Evolutionary conservation across 2,797 vertebrate genomes (phyloP).

Genomic region (Pempheris klunzingeri): DNA sequence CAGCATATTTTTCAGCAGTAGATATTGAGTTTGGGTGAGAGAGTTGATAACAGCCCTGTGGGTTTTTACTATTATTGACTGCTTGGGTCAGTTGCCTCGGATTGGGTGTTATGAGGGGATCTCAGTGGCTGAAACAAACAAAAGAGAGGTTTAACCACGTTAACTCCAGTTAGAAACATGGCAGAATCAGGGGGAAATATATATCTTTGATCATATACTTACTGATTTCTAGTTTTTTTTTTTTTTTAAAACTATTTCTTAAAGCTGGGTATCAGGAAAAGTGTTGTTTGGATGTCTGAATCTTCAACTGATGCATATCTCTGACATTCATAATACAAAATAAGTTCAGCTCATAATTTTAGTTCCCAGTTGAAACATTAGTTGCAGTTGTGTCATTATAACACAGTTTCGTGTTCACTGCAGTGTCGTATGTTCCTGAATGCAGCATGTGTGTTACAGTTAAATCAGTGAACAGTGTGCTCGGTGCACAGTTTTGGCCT

Average conservation of each 20-base stretch:
- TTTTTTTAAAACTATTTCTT: too few relatives aligned
- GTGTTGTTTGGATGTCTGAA: neutral
- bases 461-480: neutral
- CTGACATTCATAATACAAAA: neutral
- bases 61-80: conserved; percentile 17
- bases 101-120: conserved; percentile 12
- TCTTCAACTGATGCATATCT: neutral
- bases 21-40: conserved; percentile 21
- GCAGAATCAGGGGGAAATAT: too few relatives aligned
- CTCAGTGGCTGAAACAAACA: conserved; percentile 2
- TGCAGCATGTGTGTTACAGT: neutral
- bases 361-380: neutral
- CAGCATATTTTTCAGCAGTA: conserved; percentile 59
- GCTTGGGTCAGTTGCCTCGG: neutral
- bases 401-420: neutral
- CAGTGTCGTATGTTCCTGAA: neutral
- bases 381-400: neutral
- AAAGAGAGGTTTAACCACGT: neutral
- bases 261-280: neutral
- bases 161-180: neutral
- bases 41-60: conserved; percentile 31
- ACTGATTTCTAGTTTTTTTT: neutral
- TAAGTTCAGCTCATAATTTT: neutral
- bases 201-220: neutral
- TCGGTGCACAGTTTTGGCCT: neutral